Base-by-base conservation (phyloP, 2,797 vertebrate species). In the Potorous gilbertii region DNA sequence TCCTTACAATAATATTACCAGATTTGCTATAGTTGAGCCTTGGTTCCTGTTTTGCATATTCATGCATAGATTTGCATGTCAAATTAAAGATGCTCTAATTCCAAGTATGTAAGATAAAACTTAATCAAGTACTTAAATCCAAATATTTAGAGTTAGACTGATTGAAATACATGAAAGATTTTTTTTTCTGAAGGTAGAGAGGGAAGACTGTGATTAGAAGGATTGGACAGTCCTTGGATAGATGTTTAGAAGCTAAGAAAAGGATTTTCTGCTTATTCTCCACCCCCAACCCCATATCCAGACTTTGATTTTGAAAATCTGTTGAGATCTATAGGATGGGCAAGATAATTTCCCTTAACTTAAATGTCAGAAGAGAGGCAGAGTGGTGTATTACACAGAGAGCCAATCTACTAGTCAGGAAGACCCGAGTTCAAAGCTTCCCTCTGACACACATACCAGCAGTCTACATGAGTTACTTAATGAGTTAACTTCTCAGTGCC, bases 11-110 rank as follows among this genome's bases (percentile, higher is more conserved):
- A 97, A 97, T 95, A 93, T 94, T 95, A 74, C 31, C 95, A 96
- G 96, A 90, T 92, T 96, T 55, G 50, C 97, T 96, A 96, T 90
- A 93, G 90, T 94, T 94, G 56, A 92, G 96, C 96, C 94, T 96
- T 74, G 90, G 95, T 97, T 96, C 9, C 46, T 94, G 16, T 95
- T 98, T 97, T 97, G 92, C 95, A 97, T 97, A 91, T 96, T 96
- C 96, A 90, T 95, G 94, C 96, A 97, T 97, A 97, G 50, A 97
- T 98, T 98, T 98, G 56, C 97, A 97, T 97, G 62, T 31, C 96
- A 96, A 97, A 93, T 95, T 94, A 97, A 97, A 94, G 40, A 21
- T 40, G 55, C 46, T 96, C 96, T 96, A 96, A 97, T 97, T 96
- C 95, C 74, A 93, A 97, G 92, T 96, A 21, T 97, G 91, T 94